Percentiles rank a stretch among this genome's conserved stretches.
Conservation (phyloP, 2,888 invertebrate genomes). For the Torymus aiolomorphi region DNA sequence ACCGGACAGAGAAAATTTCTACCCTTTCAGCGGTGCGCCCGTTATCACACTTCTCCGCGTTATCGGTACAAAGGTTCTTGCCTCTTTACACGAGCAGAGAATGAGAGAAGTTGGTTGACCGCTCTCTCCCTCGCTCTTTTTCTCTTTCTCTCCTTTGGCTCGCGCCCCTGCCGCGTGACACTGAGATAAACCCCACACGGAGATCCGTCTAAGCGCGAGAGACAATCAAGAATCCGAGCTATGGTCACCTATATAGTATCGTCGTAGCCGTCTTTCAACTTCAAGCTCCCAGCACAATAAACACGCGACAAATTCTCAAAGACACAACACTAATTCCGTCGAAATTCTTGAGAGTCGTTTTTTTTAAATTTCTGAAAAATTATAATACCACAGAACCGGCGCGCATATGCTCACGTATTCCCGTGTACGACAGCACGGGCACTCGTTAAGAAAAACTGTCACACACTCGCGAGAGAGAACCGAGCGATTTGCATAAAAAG, state of each 20-base stretch:
- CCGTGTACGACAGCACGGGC: conserved; percentile 36
- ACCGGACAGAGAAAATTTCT: conserved; percentile 13
- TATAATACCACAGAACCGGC: conserved; percentile 40
- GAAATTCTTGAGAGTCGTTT: neutral
- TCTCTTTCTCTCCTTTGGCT: conserved; percentile 3
- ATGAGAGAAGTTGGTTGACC: conserved; percentile 70
- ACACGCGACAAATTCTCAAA: conserved; percentile 49
- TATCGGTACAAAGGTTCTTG: conserved; percentile 59
- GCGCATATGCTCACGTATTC: conserved; percentile 60
- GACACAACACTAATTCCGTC: conserved; percentile 31
- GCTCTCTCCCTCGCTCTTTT: conserved; percentile 47
- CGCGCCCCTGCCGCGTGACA: conserved; percentile 33
- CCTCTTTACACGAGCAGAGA: conserved; percentile 52
- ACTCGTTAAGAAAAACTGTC: conserved; percentile 51
- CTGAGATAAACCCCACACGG: conserved; percentile 61
- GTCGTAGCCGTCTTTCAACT: conserved; percentile 49
- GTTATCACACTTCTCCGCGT: conserved; percentile 66
- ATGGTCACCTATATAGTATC: conserved; percentile 66
- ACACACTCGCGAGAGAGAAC: conserved; percentile 28
- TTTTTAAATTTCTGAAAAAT: conserved; percentile 12
- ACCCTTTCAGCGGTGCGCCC: neutral
- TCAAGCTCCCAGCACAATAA: conserved; percentile 33
- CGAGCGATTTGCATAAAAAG: conserved; percentile 38
- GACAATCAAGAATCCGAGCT: conserved; percentile 68
- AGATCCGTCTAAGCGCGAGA: conserved; percentile 59